Evolutionary conservation across 37 sponge, comb jelly and placozoan genomes (phyloP), one percentile per base, ranked within the genome.

Genomic region (Lycopodina hypogea): DNA sequence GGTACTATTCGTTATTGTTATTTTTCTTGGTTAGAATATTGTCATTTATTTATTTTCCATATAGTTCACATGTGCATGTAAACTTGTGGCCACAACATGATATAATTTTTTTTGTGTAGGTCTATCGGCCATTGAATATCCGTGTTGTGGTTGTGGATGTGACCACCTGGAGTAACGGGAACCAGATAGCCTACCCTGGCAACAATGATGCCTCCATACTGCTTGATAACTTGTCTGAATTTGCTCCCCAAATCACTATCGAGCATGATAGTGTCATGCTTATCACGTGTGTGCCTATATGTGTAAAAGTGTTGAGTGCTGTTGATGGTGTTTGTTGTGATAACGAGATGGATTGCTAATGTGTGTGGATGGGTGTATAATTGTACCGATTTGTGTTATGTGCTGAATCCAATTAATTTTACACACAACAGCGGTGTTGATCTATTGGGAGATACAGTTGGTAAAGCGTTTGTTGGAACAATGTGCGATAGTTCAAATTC

Each of bases 131-230:
- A 11, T 65, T 42, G 41, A 53, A 42, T 26, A 57, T 92, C 24
- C 80, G 93, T 37, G 66, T 92, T 7, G 85, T 86, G 24, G 53
- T 92, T 39, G 78, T 88, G n/a, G 36, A 84, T 69, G 69, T 76
- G 23, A 74, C 42, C 22, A 87, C 88, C 18, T 92, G 88, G 82
- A 84, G 81, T 17, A 65, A 29, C 36, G 61, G 75, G 39, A 72
- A 88, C 55, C 42, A 40, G 63, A 87, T 92, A 26, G 17, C 42
- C 12, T 56, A 81, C 19, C 64, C 65, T 2, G 36, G 78, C 32
- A 62, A 84, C 63, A 38, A 78, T 0, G 66, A 71, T 18, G 24
- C 88, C 15, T 32, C 24, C 0, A 23, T 50, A 35, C 71, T 89
- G 1, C 77, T 91, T 50, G 68, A 50, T 36, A 69, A 50, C 32